Evolutionary conservation across 2,113 vertebrate species (phyloP).

Genomic region (Orycteropus afer): DNA sequence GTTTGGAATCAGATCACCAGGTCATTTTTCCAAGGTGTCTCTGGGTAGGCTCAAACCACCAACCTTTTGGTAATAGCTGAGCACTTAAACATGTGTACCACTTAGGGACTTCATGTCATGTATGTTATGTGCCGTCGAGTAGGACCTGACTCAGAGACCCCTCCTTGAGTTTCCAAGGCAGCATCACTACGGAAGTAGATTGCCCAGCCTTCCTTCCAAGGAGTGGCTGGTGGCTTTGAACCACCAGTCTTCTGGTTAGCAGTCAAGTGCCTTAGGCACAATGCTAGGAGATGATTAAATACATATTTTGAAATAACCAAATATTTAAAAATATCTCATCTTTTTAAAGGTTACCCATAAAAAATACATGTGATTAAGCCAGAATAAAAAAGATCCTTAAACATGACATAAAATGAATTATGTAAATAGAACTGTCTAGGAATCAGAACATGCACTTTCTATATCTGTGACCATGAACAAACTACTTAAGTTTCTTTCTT

Average conservation of each 20-base stretch:
- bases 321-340: background rate
- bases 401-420: background rate
- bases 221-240: too few relatives aligned
- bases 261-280: too few relatives aligned
- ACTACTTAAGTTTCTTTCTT: background rate
- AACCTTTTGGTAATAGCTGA: background rate
- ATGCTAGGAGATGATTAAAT: background rate
- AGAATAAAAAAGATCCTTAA: background rate
- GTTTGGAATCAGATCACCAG: background rate
- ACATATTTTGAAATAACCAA: background rate
- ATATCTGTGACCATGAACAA: background rate
- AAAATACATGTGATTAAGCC: background rate
- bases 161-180: too few relatives aligned
- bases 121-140: too few relatives aligned
- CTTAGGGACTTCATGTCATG: background rate
- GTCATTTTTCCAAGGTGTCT: background rate
- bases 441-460: background rate
- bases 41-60: background rate
- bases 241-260: too few relatives aligned
- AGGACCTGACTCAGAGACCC: too few relatives aligned
- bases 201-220: too few relatives aligned
- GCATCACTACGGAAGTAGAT: too few relatives aligned
- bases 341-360: background rate
- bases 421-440: background rate
- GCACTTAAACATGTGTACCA: background rate